Evolutionary conservation across 2,888 invertebrate genomes (phyloP).

Genomic region (Drymonia ruficornis): DNA sequence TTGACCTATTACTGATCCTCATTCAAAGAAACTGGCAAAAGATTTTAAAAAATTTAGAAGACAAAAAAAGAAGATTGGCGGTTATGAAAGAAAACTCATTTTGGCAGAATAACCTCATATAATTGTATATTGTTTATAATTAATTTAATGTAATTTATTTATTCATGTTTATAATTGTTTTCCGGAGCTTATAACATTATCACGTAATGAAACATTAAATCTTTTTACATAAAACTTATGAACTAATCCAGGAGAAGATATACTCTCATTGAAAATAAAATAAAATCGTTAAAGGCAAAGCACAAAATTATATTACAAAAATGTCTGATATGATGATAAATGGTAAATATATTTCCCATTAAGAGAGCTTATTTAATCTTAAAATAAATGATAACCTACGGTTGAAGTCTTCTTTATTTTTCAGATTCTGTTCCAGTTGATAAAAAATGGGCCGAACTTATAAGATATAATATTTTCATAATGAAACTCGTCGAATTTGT

Average conservation of each 20-base stretch:
- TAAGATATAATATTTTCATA: constrained; percentile 77
- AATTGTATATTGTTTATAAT: neutral
- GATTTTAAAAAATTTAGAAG: neutral
- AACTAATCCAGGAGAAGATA: too few relatives aligned
- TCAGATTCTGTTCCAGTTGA: constrained; percentile 77
- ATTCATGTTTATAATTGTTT: neutral
- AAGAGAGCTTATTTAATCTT: neutral
- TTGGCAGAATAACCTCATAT: neutral
- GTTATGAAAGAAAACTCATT: neutral
- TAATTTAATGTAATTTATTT: too few relatives aligned
- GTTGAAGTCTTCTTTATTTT: constrained; percentile 22
- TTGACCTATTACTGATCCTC: neutral
- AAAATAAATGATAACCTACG: neutral
- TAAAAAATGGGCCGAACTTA: constrained; percentile 76
- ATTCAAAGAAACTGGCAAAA: neutral
- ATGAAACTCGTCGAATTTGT: constrained; percentile 80
- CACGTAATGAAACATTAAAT: neutral
- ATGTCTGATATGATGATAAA: constrained; percentile 82
- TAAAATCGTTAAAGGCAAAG: too few relatives aligned
- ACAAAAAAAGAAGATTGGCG: neutral
- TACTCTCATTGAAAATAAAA: too few relatives aligned
- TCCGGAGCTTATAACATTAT: neutral
- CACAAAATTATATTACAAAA: constrained; percentile 17
- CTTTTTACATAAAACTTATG: too few relatives aligned
- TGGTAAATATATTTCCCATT: constrained; percentile 47